Base-by-base conservation (phyloP, 2,888 invertebrate species). In the Lomographa bimaculata region DNA sequence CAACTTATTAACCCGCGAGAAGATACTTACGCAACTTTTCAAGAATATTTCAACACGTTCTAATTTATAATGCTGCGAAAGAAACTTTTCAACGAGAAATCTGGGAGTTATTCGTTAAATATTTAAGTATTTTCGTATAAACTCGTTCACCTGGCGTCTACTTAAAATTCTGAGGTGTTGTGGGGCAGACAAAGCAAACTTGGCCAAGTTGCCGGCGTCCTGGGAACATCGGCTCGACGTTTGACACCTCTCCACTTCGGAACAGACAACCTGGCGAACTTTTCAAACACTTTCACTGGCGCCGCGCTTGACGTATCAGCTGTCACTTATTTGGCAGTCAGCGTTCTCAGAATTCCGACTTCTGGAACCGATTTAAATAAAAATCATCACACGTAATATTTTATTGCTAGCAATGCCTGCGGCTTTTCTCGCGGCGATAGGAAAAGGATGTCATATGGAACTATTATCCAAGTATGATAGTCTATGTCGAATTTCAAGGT, bases 141-240 rank as follows among this genome's bases (percentile, higher is more conserved):
- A 71, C 69, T 71, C 64, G 63, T 78, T 78, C 79, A 74, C 71
- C 77, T 79, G 79, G 68, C 60, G 62, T 65, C 79, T 79, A 71
- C 66, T 84, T 80, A 80, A 83, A 78, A 82, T 83, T 79, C 80
- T 69, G 66, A 76, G 71, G 68, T 75, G 71, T 70, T 65, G 66
- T 60, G 60, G 62, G 64, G 57, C 64, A 61, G 68, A 65, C 72
- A 62, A 56, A 60, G 65, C 56, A 64, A 70, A 74, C 70, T 76
- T 71, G 62, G 50, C 48, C 42, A 74, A 77, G 63, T 75, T 73
- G 60, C 58, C 56, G 48, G 56, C 64, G 64, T 60, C 69, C 62
- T 55, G 70, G 67, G 62, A 69, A 65, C 67, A 65, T 61, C 66
- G 41, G 45, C 38, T 36, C 55, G 60, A 57, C 67, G 64, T 63